phyloP scores from a whole-genome alignment of 2,888 invertebrate genomes.

The Lithophane leautieri region DNA sequence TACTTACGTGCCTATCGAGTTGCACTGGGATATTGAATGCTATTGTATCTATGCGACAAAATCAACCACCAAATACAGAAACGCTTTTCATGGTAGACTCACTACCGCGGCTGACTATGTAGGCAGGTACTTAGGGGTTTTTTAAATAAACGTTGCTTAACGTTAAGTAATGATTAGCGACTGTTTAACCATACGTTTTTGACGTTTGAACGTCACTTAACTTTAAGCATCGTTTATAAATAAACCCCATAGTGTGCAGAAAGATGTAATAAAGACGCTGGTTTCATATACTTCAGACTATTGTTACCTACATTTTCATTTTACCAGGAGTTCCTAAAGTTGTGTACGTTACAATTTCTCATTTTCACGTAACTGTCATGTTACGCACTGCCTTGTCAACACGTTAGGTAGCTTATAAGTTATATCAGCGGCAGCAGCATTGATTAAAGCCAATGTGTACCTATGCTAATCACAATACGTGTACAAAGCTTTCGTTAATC shows the following conservation, averaged over 20 bases:
- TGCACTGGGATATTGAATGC: slow-evolving; percentile 33
- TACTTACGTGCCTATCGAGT: slow-evolving; percentile 36
- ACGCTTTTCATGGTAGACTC: not conserved
- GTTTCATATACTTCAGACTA: not conserved
- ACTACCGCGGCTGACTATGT: too few species aligned
- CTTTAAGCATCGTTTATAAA: too few species aligned
- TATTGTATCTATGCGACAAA: slow-evolving; percentile 9
- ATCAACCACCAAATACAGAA: slow-evolving; percentile 21
- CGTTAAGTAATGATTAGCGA: too few species aligned
- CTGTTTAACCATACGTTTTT: too few species aligned
- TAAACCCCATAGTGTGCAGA: not conserved
- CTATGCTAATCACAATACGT: slow-evolving; percentile 34
- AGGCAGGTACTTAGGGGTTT: not conserved
- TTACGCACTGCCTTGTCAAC: not conserved
- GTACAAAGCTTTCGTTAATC: slow-evolving; percentile 40
- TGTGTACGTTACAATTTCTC: not conserved
- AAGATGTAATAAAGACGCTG: not conserved
- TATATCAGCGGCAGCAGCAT: slow-evolving; percentile 28
- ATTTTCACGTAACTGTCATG: slow-evolving; percentile 6
- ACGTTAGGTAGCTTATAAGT: slow-evolving; percentile 29
- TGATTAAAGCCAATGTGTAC: slow-evolving; percentile 54
- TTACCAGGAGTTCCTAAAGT: not conserved
- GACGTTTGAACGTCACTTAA: too few species aligned
- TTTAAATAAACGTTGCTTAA: too few species aligned
- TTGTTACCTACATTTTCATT: not conserved